Evolutionary conservation across 2,797 vertebrate species (phyloP).

Genomic region (Thaleichthys pacificus): DNA sequence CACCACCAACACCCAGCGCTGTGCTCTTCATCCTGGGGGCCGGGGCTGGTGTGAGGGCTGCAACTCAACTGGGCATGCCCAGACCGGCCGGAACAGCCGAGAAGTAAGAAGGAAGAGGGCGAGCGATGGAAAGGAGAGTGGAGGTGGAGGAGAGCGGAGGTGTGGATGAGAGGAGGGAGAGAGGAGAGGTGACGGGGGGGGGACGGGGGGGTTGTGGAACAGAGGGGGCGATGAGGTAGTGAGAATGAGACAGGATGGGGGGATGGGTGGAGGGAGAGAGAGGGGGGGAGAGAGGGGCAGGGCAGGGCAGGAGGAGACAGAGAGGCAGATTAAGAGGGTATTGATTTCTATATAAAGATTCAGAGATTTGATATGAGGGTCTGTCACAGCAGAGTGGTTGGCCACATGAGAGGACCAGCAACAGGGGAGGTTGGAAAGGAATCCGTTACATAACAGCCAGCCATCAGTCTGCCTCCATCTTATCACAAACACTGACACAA

Average conservation of each 20-base stretch:
- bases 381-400: conserved; percentile 10
- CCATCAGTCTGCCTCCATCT: background rate
- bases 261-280: conserved; percentile 47
- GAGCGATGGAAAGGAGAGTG: background rate
- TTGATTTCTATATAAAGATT: conserved; percentile 80
- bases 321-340: conserved; percentile 70
- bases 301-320: conserved; percentile 35
- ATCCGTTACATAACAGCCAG: conserved; percentile 57
- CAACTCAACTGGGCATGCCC: conserved; percentile 62
- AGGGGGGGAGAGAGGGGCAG: conserved; percentile 25
- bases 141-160: background rate
- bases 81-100: conserved; percentile 46
- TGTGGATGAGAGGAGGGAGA: conserved; percentile 6
- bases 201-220: conserved; percentile 24
- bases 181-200: conserved; percentile 9
- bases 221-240: conserved; percentile 13
- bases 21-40: conserved; percentile 18
- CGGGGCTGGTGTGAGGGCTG: conserved; percentile 38
- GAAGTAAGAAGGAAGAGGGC: conserved; percentile 3
- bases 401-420: conserved; percentile 27
- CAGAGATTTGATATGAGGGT: conserved; percentile 66
- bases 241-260: conserved; percentile 26
- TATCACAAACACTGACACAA: conserved; percentile 10
- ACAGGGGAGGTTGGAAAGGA: conserved; percentile 38
- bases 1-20: background rate